These are phyloP conservation scores for Cisticola juncidis DNA, from an alignment of 2,113 vertebrate genomes.

Conservation along the genomic window DNA sequence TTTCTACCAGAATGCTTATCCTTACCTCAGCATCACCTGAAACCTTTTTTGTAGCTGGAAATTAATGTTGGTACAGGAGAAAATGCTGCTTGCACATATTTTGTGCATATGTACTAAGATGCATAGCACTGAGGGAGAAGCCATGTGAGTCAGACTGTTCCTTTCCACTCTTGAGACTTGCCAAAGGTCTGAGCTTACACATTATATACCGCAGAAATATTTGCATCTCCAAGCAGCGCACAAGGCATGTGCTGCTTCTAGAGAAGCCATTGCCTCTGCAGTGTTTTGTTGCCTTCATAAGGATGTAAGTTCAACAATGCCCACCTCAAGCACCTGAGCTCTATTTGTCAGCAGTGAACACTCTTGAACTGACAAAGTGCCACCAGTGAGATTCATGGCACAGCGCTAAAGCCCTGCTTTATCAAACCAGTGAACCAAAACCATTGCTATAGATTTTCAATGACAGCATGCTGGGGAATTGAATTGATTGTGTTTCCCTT, in stretches of 20 bases:
- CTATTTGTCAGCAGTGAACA: background rate
- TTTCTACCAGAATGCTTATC: background rate
- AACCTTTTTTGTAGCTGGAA: background rate
- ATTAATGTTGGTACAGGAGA: background rate
- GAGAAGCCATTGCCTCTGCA: background rate
- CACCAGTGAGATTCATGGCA: background rate
- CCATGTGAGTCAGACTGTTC: background rate
- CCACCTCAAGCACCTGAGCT: background rate
- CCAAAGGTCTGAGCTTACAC: background rate
- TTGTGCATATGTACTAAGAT: background rate
- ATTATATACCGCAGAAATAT: fast-evolving
- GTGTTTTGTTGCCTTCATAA: background rate
- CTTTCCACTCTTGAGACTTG: background rate
- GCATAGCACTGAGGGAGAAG: background rate
- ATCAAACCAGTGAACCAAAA: background rate
- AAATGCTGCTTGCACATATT: background rate
- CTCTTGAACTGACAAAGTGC: background rate
- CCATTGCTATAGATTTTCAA: background rate
- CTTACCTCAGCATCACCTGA: background rate
- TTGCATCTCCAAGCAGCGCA: background rate
- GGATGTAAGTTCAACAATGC: background rate
- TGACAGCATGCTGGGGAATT: background rate
- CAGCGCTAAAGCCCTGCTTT: background rate
- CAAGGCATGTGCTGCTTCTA: fast-evolving
- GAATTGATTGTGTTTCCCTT: background rate